Evolutionary conservation across 2,888 invertebrate genomes (phyloP), one percentile per base, ranked within the genome.

Genomic region (Rotaria sp.): DNA sequence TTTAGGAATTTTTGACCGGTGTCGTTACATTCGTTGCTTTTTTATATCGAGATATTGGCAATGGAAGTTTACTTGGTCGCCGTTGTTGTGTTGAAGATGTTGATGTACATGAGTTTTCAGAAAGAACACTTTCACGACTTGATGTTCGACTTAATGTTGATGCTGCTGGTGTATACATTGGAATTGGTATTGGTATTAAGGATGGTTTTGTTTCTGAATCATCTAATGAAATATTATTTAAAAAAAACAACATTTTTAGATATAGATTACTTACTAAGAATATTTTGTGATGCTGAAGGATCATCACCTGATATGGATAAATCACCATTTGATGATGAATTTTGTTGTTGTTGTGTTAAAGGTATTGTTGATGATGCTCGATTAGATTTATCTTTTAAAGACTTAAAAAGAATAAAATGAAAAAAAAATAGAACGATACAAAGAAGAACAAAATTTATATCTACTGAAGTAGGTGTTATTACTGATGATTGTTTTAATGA

Each of bases 91-190:
- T 21, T 7, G 67, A 67, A 18, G 18, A 13, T n/a, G 80, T 80
- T 45, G 80, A 80, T n/a, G 2, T 4, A 26, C 15, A 80, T 45
- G 80, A 80, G 7, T 80, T 13, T 45, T 80, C 80, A 13, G 80
- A 80, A 45, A 80, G 26, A 80, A 80, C 24, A 80, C 80, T 80
- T 3, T 80, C 80, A n/a, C 45, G 41, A 80, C 80, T 80, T 26
- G 80, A 80, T 45, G 80, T n/a, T 7, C 45, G 80, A 80, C 80
- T 80, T 13, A 80, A 45, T n/a, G 41, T 45, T 80, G 45, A 41
- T 45, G 45, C 4, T 45, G 45, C 80, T 1, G 45, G 45, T 45
- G 41, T 67, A 13, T 67, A 67, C 30, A 67, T 30, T 1, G 35
- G 13, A 35, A 18, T 35, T 21, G 35, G 18, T 21, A 67, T 67